Conservation (phyloP, 2,113 vertebrate species). For the Pteruthius melanotis region DNA sequence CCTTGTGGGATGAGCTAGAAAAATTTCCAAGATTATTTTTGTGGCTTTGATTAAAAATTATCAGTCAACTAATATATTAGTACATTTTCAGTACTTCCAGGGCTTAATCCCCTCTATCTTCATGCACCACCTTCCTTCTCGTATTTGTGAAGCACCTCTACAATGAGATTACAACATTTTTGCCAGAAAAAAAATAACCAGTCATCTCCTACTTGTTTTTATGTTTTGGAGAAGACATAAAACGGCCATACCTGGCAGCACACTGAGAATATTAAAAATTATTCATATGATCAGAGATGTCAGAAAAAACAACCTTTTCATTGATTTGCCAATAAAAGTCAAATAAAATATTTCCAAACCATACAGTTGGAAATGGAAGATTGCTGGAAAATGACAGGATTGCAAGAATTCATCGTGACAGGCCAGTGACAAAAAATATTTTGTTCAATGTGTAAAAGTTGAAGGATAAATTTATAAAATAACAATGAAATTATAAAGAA, state of each 20-base stretch:
- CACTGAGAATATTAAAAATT: neutral
- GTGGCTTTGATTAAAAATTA: neutral
- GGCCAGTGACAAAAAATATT: neutral
- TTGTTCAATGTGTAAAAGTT: neutral
- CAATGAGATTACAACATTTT: neutral
- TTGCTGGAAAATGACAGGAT: neutral
- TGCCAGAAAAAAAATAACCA: neutral
- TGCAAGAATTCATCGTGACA: neutral
- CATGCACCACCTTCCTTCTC: neutral
- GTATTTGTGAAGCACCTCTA: neutral
- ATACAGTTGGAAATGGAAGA: neutral
- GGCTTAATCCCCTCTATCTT: neutral
- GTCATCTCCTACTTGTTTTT: neutral
- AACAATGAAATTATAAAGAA: neutral
- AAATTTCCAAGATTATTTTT: neutral
- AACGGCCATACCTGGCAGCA: neutral
- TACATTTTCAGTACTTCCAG: neutral
- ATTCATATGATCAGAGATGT: neutral
- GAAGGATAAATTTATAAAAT: neutral
- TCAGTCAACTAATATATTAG: neutral
- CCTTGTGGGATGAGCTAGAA: neutral
- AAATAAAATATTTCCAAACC: neutral
- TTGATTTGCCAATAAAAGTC: neutral
- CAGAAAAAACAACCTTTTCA: neutral
- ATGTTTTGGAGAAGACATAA: neutral